A percentile compares a stretch with the other conserved stretches of the same genome.
phyloP scores from a whole-genome alignment of 2,113 vertebrate species.

The Neodontobutis hainanensis region DNA sequence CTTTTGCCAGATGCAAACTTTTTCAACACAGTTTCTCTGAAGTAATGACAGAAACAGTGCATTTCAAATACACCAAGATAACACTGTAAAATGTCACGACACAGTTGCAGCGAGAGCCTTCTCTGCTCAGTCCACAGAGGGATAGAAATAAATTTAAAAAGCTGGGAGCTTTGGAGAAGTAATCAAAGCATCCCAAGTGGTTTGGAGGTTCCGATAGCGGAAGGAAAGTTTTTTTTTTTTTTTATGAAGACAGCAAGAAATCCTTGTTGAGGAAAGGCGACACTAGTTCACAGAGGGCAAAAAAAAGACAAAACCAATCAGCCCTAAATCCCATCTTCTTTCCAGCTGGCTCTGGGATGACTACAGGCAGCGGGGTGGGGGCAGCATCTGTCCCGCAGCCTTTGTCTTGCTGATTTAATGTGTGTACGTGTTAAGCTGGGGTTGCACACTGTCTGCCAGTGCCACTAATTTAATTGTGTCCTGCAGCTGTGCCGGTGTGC shows the following conservation, averaged over 20 bases:
- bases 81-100: not conserved
- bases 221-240: slow-evolving; percentile 8
- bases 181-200: slow-evolving; percentile 32
- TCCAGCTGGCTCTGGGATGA: slow-evolving; percentile 62
- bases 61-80: not conserved
- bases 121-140: slow-evolving; percentile 1
- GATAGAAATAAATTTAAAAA: not conserved
- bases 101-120: not conserved
- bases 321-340: slow-evolving; percentile 66
- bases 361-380: slow-evolving; percentile 27
- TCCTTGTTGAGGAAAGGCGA: not conserved
- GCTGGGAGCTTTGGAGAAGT: slow-evolving; percentile 15
- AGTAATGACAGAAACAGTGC: slow-evolving; percentile 1
- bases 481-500: slow-evolving; percentile 48
- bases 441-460: slow-evolving; percentile 44
- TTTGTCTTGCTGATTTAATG: slow-evolving; percentile 41
- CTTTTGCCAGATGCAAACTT: slow-evolving; percentile 9
- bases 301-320: slow-evolving; percentile 62
- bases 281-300: slow-evolving; percentile 19
- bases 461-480: slow-evolving; percentile 67
- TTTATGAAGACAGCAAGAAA: slow-evolving; percentile 12
- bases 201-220: slow-evolving; percentile 3
- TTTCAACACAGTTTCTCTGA: not conserved
- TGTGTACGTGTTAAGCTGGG: slow-evolving; percentile 35
- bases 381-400: slow-evolving; percentile 51